Conservation (phyloP, 2,113 vertebrate genomes). For the Vulpes ferrilata region DNA sequence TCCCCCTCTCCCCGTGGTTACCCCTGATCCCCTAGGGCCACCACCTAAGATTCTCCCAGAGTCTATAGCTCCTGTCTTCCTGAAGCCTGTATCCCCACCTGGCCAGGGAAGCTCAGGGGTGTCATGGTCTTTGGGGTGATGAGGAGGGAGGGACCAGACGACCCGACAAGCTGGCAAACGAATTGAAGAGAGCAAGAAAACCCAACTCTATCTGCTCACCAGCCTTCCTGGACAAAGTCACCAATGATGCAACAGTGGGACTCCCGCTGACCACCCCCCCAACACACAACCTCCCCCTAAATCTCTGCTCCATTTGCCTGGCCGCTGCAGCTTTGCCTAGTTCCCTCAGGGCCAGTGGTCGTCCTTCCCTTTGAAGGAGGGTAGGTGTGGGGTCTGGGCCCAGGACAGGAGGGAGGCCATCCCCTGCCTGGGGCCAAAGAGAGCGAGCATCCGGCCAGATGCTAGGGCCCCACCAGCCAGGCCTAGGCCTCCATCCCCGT, state of each 20-base stretch:
- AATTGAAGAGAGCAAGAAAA: not conserved
- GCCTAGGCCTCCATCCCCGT: slow-evolving; percentile 66
- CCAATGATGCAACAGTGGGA: rapidly evolving
- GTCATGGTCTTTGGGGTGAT: not conserved
- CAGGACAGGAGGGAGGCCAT: not conserved
- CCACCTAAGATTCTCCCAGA: not conserved
- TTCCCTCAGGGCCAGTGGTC: not conserved
- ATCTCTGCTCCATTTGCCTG: not conserved
- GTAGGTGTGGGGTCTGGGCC: not conserved
- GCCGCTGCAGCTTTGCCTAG: not conserved
- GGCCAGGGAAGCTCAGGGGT: not conserved
- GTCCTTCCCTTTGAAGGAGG: not conserved
- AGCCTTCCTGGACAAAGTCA: not conserved
- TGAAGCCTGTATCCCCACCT: not conserved
- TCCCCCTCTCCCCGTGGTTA: not conserved
- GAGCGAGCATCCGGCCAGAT: not conserved
- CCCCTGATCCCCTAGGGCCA: not conserved
- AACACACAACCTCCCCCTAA: too few relatives aligned
- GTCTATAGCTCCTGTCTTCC: not conserved
- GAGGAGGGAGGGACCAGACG: not conserved
- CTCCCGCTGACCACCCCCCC: too few relatives aligned
- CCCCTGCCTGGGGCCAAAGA: not conserved
- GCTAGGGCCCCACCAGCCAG: not conserved
- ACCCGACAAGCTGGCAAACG: not conserved
- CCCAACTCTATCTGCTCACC: not conserved